phyloP scores from a whole-genome alignment of 2,888 invertebrate genomes.

The Trichacis sp. region DNA sequence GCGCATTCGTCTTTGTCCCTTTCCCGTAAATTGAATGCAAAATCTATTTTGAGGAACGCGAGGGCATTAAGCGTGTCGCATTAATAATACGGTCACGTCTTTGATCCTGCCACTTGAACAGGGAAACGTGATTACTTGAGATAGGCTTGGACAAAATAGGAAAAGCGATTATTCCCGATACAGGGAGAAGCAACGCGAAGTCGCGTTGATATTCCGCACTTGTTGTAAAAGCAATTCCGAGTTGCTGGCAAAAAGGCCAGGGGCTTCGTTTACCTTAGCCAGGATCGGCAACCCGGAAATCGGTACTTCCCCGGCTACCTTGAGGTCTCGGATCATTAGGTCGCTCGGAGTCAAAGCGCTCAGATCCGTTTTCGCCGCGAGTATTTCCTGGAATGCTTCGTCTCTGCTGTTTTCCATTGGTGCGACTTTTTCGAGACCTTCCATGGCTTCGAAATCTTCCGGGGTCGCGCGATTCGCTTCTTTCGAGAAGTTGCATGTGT shows the following conservation, averaged over 20 bases:
- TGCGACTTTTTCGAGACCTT: constrained; percentile 73
- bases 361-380: constrained; percentile 77
- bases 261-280: constrained; percentile 71
- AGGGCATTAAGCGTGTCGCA: constrained; percentile 31
- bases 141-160: constrained; percentile 48
- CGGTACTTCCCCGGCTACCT: constrained; percentile 73
- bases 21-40: constrained; percentile 31
- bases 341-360: constrained; percentile 75
- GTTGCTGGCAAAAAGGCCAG: constrained; percentile 15
- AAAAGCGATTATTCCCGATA: constrained; percentile 43
- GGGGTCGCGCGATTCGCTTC: constrained; percentile 77
- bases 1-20: constrained; percentile 14
- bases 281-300: constrained; percentile 76
- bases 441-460: constrained; percentile 74
- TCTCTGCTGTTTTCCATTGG: constrained; percentile 60
- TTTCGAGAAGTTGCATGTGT: constrained; percentile 82
- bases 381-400: constrained; percentile 71
- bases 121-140: constrained; percentile 46
- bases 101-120: constrained; percentile 35
- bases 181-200: constrained; percentile 14
- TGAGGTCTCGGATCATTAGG: constrained; percentile 82
- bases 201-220: constrained; percentile 26
- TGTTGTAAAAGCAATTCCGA: constrained; percentile 29
- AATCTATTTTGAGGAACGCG: constrained; percentile 37
- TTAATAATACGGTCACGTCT: constrained; percentile 42